phyloP scores from a whole-genome alignment of 2,888 invertebrate species.

The Cybosia mesomella region DNA sequence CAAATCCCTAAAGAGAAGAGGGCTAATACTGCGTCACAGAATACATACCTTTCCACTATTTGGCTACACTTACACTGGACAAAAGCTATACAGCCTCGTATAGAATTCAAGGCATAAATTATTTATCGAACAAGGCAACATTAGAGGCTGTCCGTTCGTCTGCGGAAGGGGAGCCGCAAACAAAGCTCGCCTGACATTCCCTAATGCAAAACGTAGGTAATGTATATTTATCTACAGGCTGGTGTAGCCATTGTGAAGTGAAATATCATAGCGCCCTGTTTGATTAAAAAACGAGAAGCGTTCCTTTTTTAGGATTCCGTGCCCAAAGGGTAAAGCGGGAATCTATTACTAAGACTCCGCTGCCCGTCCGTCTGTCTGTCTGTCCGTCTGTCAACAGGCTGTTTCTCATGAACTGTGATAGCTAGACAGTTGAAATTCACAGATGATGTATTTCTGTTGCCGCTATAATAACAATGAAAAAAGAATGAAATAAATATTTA shows the following conservation, averaged over 20 bases:
- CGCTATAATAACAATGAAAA: no score
- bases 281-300: neutral
- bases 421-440: no score
- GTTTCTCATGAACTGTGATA: no score
- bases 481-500: no score
- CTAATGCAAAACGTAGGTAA: neutral
- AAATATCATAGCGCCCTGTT: neutral
- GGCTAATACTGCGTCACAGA: neutral
- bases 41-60: neutral
- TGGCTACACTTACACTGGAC: neutral
- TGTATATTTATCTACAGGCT: neutral
- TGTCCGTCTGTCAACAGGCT: no score
- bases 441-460: no score
- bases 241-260: neutral
- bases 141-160: slow-evolving; percentile 13
- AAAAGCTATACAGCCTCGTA: slow-evolving; percentile 7
- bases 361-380: no score
- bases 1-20: slow-evolving; percentile 6
- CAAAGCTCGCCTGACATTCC: slow-evolving; percentile 8
- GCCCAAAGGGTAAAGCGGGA: no score
- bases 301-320: slow-evolving; percentile 3
- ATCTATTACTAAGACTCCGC: no score
- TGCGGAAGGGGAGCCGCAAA: slow-evolving; percentile 12
- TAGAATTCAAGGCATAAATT: slow-evolving; percentile 14
- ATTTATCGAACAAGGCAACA: slow-evolving; percentile 10